These are phyloP conservation scores for Erpornis zantholeuca DNA, from an alignment of 2,113 vertebrate genomes.

Conservation along the genomic window DNA sequence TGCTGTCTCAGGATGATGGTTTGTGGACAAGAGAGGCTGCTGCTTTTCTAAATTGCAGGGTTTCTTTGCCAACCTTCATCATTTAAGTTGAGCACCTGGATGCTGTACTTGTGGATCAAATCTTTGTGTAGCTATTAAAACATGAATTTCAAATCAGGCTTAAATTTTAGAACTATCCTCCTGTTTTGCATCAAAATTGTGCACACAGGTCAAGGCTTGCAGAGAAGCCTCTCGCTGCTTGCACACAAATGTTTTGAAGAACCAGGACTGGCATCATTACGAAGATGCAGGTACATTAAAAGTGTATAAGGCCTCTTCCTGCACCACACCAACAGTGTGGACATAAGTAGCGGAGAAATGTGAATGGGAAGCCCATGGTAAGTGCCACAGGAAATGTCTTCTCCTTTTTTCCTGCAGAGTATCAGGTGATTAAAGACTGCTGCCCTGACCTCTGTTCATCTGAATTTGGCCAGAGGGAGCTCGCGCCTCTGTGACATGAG, in stretches of 20 bases:
- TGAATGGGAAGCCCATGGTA: not conserved
- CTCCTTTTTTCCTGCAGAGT: not conserved
- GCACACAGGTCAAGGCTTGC: not conserved
- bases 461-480: not conserved
- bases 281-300: not conserved
- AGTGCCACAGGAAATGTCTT: not conserved
- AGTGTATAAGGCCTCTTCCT: not conserved
- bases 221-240: not conserved
- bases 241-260: not conserved
- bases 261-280: not conserved
- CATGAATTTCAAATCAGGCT: not conserved
- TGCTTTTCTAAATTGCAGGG: not conserved
- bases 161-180: not conserved
- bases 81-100: not conserved
- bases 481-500: not conserved
- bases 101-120: not conserved
- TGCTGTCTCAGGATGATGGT: not conserved
- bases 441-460: not conserved
- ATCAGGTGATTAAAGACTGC: not conserved
- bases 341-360: not conserved
- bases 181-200: not conserved
- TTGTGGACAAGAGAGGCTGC: conserved; percentile 18
- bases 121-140: not conserved
- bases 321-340: not conserved
- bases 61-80: not conserved